Evolutionary conservation across 1,140 invertebrate genomes (phyloP), one percentile per base, ranked within the genome.

Genomic region (Papilio aristodemus): DNA sequence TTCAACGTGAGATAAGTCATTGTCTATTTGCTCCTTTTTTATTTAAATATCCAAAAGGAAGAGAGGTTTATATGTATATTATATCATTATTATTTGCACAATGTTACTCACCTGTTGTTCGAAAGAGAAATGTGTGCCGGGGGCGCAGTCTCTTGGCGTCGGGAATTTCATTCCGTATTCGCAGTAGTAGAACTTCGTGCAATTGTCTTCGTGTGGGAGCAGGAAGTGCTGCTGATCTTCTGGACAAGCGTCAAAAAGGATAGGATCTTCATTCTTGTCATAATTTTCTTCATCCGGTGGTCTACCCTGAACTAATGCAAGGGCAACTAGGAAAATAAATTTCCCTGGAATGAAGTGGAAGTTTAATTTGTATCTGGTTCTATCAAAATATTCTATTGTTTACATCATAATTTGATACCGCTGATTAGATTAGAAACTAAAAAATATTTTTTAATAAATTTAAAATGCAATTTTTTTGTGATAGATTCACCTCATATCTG

Each of bases 151-250:
- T 0, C 71, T 79, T 0, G 83, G 74, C 0, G 50, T 54, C 0
- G 73, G 59, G 6, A 70, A 72, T 64, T 74, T 80, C 11, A 59
- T 0, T 0, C 89, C 86, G 63, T 80, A 83, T 22, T 87, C 81
- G 67, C 87, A 91, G 67, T 84, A 84, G 74, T 89, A 91, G 66
- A 87, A 91, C 64, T 81, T 83, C 0, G 82, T 81, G 67, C 87
- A 89, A 54, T 89, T 83, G 5, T 73, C 80, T 37, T 89, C 89
- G 54, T 91, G 85, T 0, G 81, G 81, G 4, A 91, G 62, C 0
- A 90, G 68, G 11, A 69, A 75, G 54, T 90, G 85, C 0, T 27
- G 4, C 4, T 59, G 14, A 0, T 69, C 41, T 0, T 68, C 7
- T 0, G 79, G 80, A 62, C 81, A 83, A 8, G 25, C 11, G 11